Conservation (phyloP, 2,888 invertebrate species). For the Cephus pygmeus region DNA sequence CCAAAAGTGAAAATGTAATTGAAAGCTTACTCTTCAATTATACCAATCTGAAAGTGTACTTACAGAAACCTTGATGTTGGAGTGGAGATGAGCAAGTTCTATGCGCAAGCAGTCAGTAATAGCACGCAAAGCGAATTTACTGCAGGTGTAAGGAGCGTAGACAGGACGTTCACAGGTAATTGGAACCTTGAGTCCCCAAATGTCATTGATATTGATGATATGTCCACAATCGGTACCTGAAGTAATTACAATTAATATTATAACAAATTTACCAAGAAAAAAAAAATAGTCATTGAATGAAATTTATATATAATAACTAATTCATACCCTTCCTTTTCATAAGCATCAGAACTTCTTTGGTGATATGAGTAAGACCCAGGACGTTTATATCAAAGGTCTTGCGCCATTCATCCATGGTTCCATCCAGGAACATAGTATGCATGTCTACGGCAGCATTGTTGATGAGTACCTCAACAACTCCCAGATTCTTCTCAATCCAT, state of each 20-base stretch:
- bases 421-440: conserved; percentile 34
- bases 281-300: background rate
- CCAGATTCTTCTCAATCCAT: conserved; percentile 67
- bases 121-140: conserved; percentile 66
- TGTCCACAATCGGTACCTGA: background rate
- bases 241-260: background rate
- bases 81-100: conserved; percentile 60
- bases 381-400: conserved; percentile 40
- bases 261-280: background rate
- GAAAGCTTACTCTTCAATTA: background rate
- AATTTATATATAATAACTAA: background rate
- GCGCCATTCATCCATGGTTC: conserved; percentile 37
- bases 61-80: conserved; percentile 59
- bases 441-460: conserved; percentile 70
- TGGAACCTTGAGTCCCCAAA: conserved; percentile 25
- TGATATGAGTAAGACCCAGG: conserved; percentile 35
- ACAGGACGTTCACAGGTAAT: conserved; percentile 25
- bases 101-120: conserved; percentile 64
- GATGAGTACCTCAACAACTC: conserved; percentile 70
- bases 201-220: conserved; percentile 27
- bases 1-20: background rate
- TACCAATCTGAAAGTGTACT: conserved; percentile 16
- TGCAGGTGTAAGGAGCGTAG: conserved; percentile 60
- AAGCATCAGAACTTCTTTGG: conserved; percentile 35
- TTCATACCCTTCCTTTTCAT: conserved; percentile 42